These are phyloP conservation scores for Prionailurus viverrinus DNA, from an alignment of 2,113 vertebrate species.

Conservation along the genomic window DNA sequence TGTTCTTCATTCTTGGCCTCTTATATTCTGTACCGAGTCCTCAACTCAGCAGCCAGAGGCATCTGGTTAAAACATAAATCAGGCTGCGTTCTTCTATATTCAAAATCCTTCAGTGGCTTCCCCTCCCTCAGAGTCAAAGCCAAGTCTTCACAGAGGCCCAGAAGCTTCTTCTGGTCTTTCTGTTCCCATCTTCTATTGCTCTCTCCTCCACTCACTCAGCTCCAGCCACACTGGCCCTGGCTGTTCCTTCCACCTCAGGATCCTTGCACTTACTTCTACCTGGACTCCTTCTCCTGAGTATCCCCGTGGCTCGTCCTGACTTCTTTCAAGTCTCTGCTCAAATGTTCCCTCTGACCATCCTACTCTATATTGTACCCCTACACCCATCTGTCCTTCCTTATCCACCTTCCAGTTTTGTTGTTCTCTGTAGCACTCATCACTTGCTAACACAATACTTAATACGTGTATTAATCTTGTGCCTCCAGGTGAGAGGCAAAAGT, in stretches of 20 bases:
- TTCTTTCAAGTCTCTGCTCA: not conserved
- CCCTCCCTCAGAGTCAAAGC: not conserved
- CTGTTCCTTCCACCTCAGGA: not conserved
- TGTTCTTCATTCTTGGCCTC: not conserved
- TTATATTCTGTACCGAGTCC: not conserved
- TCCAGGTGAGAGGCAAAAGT: not conserved
- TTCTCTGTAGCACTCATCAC: not conserved
- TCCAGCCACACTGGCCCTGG: not conserved
- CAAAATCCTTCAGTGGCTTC: not conserved
- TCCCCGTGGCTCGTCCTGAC: not conserved
- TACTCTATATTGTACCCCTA: not conserved
- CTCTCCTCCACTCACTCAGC: not conserved
- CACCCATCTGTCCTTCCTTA: not conserved
- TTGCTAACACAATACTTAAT: not conserved
- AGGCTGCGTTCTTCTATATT: not conserved
- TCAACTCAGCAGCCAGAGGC: not conserved
- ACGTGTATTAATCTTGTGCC: not conserved
- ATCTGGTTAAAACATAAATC: not conserved
- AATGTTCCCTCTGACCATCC: too few relatives aligned
- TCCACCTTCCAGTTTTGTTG: not conserved
- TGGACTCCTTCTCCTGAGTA: not conserved
- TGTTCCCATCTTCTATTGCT: not conserved
- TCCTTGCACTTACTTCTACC: not conserved
- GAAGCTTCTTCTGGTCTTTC: not conserved
- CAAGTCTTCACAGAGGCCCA: not conserved